Evolutionary conservation across 64 coral and sea anemone species (phyloP).

Genomic region (Exaiptasia diaphana): DNA sequence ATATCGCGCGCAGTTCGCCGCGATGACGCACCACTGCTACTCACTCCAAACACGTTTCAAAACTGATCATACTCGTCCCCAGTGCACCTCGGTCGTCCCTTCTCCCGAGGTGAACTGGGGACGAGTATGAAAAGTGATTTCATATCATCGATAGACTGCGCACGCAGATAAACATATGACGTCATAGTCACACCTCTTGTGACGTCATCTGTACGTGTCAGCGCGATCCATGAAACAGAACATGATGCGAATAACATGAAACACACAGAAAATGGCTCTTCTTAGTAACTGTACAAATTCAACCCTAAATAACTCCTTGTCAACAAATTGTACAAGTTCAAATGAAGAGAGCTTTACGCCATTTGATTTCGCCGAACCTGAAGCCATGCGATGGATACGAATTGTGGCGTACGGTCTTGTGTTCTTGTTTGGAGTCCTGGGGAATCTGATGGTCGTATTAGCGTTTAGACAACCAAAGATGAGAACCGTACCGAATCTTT

Average conservation of each 20-base stretch:
- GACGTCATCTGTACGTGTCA: neutral
- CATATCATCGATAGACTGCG: no score
- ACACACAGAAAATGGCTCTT: neutral
- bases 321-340: neutral
- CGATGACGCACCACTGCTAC: no score
- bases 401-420: slow-evolving; percentile 4
- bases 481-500: slow-evolving; percentile 28
- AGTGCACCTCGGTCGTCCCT: no score
- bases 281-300: neutral
- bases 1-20: no score
- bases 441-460: slow-evolving; percentile 35
- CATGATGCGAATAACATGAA: neutral
- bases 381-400: neutral
- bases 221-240: neutral
- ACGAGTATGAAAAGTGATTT: no score
- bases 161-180: neutral
- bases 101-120: no score
- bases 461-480: slow-evolving; percentile 23
- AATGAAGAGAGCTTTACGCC: neutral
- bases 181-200: neutral
- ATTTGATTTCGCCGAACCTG: neutral
- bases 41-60: no score
- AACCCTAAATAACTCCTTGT: neutral
- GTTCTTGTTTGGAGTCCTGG: slow-evolving; percentile 9
- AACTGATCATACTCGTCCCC: no score